phyloP scores from a whole-genome alignment of 2,797 vertebrate species.

The Onychomys leucogaster region DNA sequence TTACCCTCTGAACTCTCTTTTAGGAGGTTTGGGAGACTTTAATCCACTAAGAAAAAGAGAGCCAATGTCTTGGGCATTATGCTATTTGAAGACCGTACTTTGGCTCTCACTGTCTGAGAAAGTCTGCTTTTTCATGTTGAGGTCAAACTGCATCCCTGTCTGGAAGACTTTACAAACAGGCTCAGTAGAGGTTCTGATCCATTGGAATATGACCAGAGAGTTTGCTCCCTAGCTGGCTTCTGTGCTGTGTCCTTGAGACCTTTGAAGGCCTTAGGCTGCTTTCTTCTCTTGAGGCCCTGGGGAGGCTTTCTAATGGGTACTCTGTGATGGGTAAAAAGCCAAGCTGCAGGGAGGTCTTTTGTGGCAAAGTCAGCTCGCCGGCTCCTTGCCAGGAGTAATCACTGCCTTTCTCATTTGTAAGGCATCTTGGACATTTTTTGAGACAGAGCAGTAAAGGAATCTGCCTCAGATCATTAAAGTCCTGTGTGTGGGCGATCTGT shows the following conservation, averaged over 20 bases:
- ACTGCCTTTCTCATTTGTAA: conserved; percentile 61
- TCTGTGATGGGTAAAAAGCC: neutral
- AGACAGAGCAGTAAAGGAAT: conserved; percentile 70
- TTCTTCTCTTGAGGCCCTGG: neutral
- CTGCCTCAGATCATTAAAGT: conserved; percentile 60
- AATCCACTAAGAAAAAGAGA: neutral
- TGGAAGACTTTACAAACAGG: neutral
- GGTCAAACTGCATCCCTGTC: neutral
- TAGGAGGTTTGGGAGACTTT: neutral
- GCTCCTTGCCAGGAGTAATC: conserved; percentile 58
- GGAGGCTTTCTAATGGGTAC: neutral
- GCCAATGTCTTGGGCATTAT: neutral
- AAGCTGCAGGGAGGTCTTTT: neutral
- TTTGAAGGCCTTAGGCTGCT: neutral
- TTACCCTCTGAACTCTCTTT: neutral
- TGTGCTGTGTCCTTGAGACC: neutral
- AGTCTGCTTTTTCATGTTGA: neutral
- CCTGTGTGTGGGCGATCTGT: conserved; percentile 40
- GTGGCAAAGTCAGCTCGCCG: neutral
- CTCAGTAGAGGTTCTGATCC: neutral
- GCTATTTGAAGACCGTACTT: neutral
- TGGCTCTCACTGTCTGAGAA: neutral
- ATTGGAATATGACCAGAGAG: fast-evolving
- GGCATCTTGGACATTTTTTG: conserved; percentile 50
- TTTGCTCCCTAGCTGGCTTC: neutral